These are phyloP conservation scores for Streptopelia turtur DNA, from an alignment of 2,797 vertebrate genomes.

Conservation along the genomic window DNA sequence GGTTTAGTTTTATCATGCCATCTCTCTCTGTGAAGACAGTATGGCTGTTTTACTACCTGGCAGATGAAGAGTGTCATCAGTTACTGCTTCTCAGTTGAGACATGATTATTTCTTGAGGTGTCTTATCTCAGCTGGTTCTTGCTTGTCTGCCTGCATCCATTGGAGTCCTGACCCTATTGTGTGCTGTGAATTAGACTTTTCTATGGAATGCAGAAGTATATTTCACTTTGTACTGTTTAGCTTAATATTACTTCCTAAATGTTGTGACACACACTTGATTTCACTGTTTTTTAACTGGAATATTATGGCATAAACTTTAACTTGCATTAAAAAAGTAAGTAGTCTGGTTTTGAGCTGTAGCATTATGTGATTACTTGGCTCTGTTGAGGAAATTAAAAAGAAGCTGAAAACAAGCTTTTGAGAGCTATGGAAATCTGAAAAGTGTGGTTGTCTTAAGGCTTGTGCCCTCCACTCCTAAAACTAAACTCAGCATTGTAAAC, in stretches of 20 bases:
- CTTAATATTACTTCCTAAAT: neutral
- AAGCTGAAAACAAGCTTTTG: neutral
- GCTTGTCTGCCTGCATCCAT: neutral
- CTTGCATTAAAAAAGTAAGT: neutral
- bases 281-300: neutral
- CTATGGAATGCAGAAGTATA: neutral
- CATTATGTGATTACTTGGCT: neutral
- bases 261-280: neutral
- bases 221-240: neutral
- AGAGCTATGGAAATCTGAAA: neutral
- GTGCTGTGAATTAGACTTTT: neutral
- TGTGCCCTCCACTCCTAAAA: neutral
- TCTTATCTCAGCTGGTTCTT: neutral
- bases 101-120: neutral
- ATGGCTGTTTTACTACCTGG: neutral
- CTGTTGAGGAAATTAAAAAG: neutral
- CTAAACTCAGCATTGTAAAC: neutral
- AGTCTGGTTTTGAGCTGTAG: neutral
- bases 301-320: neutral
- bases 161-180: neutral
- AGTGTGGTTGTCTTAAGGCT: neutral
- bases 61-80: neutral
- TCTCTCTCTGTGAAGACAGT: neutral
- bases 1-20: neutral
- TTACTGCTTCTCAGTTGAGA: neutral